These are phyloP conservation scores for Caranx ignobilis DNA, from an alignment of 2,113 vertebrate genomes.

Conservation along the genomic window DNA sequence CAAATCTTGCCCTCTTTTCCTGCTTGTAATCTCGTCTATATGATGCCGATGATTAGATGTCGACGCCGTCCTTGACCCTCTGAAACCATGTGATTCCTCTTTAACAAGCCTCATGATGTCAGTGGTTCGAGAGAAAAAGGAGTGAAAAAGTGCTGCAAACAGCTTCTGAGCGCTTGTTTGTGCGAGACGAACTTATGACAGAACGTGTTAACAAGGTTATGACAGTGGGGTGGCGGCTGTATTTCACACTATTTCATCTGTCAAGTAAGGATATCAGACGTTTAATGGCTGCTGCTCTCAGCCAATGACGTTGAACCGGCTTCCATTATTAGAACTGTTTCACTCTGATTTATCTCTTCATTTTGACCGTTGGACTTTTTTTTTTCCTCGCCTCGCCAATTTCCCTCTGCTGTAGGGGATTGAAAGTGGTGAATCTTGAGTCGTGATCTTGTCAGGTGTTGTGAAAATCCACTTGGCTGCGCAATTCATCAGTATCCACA, in stretches of 20 bases:
- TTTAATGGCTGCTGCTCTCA: constrained; percentile 71
- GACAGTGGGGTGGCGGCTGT: constrained; percentile 31
- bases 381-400: constrained; percentile 54
- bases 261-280: constrained; percentile 67
- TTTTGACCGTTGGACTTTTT: constrained; percentile 60
- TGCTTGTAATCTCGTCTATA: constrained; percentile 52
- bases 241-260: constrained; percentile 75
- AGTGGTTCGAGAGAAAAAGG: constrained; percentile 43
- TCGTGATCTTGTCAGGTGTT: constrained; percentile 75
- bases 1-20: constrained; percentile 21
- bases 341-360: constrained; percentile 80
- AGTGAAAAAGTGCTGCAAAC: constrained; percentile 6
- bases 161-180: constrained; percentile 53
- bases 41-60: constrained; percentile 57
- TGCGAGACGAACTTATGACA: constrained; percentile 41
- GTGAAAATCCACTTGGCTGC: constrained; percentile 71
- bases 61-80: constrained; percentile 66
- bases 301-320: constrained; percentile 67
- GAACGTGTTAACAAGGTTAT: constrained; percentile 58
- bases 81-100: constrained; percentile 19
- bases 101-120: constrained; percentile 53
- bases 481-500: constrained; percentile 76
- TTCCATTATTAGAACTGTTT: constrained; percentile 76
- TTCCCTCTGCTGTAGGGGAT: constrained; percentile 60
- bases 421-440: constrained; percentile 72